Evolutionary conservation across 2,888 invertebrate genomes (phyloP).

Genomic region (Eulithis testata): DNA sequence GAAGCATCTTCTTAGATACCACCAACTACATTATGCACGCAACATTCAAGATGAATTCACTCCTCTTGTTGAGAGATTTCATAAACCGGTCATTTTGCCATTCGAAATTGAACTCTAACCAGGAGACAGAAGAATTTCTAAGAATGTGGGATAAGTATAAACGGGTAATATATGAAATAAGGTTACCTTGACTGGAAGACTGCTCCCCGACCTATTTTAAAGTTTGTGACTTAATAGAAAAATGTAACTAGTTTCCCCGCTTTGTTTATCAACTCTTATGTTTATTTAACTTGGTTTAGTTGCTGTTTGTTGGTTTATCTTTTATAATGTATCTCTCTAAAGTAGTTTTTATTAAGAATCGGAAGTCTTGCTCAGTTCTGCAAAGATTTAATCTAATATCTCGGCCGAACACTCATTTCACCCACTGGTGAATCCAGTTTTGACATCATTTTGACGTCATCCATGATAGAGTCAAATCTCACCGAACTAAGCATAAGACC

Average conservation of each 20-base stretch:
- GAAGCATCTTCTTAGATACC: conserved; percentile 7
- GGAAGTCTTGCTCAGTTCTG: no score
- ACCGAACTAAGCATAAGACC: no score
- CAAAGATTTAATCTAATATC: no score
- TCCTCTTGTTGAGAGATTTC: conserved; percentile 23
- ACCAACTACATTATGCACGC: conserved; percentile 34
- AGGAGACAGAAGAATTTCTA: conserved; percentile 4
- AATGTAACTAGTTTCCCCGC: conserved; percentile 40
- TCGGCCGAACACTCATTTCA: no score
- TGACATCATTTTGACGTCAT: no score
- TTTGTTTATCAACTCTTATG: conserved; percentile 36
- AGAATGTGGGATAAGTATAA: conserved; percentile 16
- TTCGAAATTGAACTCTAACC: conserved; percentile 12
- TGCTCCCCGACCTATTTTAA: conserved; percentile 48
- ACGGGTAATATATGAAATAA: conserved; percentile 32
- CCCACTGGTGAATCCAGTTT: no score
- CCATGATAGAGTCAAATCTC: no score
- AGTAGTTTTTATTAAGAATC: no score
- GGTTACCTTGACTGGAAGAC: conserved; percentile 29
- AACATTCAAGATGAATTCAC: conserved; percentile 28
- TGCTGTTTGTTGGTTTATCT: not conserved
- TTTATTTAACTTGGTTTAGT: conserved; percentile 29
- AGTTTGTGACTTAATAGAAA: conserved; percentile 44
- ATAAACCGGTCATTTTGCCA: conserved; percentile 7
- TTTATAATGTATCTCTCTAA: no score